These are phyloP conservation scores for Stratiolaelaps scimitus DNA, from an alignment of 1,140 invertebrate species.

Conservation along the genomic window DNA sequence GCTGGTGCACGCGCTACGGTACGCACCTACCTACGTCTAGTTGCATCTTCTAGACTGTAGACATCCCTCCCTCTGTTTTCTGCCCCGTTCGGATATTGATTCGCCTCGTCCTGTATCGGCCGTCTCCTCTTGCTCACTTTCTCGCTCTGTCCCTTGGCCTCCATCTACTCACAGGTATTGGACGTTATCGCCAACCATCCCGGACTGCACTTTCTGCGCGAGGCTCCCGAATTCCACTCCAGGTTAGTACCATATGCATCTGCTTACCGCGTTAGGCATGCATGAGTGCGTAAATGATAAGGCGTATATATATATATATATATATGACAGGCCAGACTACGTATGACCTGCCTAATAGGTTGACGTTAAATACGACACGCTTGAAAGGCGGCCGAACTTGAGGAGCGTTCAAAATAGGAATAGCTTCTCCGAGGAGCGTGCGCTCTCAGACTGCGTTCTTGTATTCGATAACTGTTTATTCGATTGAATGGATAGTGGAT, in stretches of 20 bases:
- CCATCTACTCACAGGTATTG: conserved; percentile 36
- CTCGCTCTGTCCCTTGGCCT: too few relatives aligned
- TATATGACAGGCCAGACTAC: neutral
- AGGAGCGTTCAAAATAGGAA: too few relatives aligned
- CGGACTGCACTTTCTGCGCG: conserved; percentile 86
- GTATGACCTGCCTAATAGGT: neutral
- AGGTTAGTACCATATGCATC: conserved; percentile 89
- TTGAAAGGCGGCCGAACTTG: neutral
- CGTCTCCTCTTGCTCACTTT: conserved; percentile 30
- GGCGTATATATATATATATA: neutral
- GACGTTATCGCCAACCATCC: conserved; percentile 99
- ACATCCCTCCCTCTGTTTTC: neutral
- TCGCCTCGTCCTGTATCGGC: neutral
- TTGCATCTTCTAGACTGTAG: too few relatives aligned
- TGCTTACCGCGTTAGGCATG: conserved; percentile 33
- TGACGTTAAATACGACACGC: neutral
- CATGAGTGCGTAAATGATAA: neutral
- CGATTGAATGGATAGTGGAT: too few relatives aligned
- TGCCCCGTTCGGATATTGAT: neutral
- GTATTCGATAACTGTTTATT: too few relatives aligned
- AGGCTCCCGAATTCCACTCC: conserved; percentile 95
- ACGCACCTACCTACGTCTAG: too few relatives aligned
- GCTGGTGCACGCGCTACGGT: too few relatives aligned
- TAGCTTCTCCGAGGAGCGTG: too few relatives aligned
- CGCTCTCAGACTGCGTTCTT: too few relatives aligned